Conservation (phyloP, 1,140 invertebrate genomes). For the Oreohelix idahoensis region DNA sequence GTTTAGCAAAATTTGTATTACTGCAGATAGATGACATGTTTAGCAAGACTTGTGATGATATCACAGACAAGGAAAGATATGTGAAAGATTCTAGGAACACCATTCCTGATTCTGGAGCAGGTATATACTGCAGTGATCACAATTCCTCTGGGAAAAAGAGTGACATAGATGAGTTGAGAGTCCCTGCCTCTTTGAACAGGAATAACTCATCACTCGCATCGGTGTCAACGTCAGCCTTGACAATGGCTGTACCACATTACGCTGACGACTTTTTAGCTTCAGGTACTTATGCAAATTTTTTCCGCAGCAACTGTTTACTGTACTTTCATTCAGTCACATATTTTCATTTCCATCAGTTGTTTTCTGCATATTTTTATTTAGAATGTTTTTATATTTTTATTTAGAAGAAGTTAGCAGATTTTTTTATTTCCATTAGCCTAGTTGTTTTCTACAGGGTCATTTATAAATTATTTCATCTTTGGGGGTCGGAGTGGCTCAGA, state of each 20-base stretch:
- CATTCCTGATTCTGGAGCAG: not conserved
- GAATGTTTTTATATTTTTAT: no score
- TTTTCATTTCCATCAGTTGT: no score
- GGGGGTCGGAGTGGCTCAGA: no score
- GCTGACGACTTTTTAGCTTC: not conserved
- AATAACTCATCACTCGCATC: conserved; percentile 17
- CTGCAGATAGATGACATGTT: not conserved
- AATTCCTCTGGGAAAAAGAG: conserved; percentile 29
- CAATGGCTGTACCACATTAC: not conserved
- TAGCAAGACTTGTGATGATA: not conserved
- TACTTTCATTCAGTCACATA: no score
- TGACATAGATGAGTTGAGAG: conserved; percentile 20
- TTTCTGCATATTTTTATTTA: no score
- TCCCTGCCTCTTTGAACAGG: not conserved
- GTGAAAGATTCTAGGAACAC: not conserved
- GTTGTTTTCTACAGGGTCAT: no score
- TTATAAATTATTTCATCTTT: no score
- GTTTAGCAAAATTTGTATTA: no score
- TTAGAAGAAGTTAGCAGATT: no score
- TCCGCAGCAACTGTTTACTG: not conserved
- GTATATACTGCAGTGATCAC: conserved; percentile 12
- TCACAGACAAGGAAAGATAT: not conserved
- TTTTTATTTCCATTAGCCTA: no score
- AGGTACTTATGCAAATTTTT: not conserved
- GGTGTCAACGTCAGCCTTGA: not conserved